Conservation (phyloP, 2,113 vertebrate species). For the Hystrix cristata region DNA sequence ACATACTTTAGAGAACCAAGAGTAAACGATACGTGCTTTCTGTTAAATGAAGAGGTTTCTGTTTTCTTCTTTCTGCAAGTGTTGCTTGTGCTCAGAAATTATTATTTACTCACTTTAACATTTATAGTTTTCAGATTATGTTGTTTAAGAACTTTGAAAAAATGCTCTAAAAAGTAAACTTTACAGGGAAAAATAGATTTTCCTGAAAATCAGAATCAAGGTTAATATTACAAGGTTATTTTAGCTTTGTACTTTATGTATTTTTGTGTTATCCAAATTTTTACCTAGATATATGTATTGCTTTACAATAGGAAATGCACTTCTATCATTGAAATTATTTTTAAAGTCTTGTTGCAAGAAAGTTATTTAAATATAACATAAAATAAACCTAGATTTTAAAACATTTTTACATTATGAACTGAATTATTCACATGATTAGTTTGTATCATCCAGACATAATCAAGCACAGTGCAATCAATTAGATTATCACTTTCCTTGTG, state of each 20-base stretch:
- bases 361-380: neutral
- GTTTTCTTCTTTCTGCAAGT: neutral
- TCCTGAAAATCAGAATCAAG: neutral
- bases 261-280: neutral
- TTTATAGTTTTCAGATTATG: slow-evolving; percentile 42
- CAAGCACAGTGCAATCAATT: neutral
- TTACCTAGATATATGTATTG: neutral
- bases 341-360: slow-evolving; percentile 34
- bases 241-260: neutral
- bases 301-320: neutral
- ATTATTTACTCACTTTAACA: slow-evolving; percentile 2
- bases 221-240: neutral
- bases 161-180: neutral
- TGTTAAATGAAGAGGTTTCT: neutral
- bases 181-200: slow-evolving; percentile 31
- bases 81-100: neutral
- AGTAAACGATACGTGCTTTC: neutral
- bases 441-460: neutral
- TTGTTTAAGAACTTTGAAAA: slow-evolving; percentile 2
- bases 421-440: neutral
- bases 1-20: neutral
- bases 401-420: neutral
- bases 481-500: neutral
- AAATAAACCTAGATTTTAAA: neutral
- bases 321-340: neutral